Percentiles rank a stretch among this genome's conserved stretches.
phyloP scores from a whole-genome alignment of 1,140 invertebrate species.

The Hestina assimilis region DNA sequence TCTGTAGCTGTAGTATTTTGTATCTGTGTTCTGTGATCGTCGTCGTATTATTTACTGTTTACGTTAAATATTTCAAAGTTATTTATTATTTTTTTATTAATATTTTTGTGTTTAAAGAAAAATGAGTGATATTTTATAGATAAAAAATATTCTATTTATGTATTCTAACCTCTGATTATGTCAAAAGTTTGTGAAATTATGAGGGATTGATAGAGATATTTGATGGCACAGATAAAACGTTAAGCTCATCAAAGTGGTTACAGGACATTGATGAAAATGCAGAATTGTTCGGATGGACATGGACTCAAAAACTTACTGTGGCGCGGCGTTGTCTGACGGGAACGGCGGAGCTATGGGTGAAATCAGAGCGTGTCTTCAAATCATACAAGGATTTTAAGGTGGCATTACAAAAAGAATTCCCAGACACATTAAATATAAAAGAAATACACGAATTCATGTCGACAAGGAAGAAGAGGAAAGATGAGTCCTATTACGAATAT shows the following conservation, averaged over 20 bases:
- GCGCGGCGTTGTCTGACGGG: constrained; percentile 20
- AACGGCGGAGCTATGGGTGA: constrained; percentile 26
- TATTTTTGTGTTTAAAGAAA: too few relatives aligned
- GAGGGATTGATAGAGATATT: not conserved
- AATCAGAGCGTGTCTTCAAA: not conserved
- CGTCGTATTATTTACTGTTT: too few relatives aligned
- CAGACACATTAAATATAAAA: not conserved
- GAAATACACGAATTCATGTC: not conserved
- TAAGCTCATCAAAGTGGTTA: constrained; percentile 9
- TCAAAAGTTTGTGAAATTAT: too few relatives aligned
- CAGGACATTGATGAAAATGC: constrained; percentile 24
- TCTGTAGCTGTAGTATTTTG: too few relatives aligned
- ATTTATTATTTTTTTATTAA: too few relatives aligned
- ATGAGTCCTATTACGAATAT: too few relatives aligned
- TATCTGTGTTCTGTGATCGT: too few relatives aligned
- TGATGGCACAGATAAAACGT: constrained; percentile 6
- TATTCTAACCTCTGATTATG: too few relatives aligned
- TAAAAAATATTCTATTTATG: too few relatives aligned
- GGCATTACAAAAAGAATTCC: not conserved
- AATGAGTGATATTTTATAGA: too few relatives aligned
- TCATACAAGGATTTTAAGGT: not conserved
- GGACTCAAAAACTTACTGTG: constrained; percentile 14
- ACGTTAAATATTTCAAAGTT: too few relatives aligned
- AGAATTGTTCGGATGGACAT: constrained; percentile 23
- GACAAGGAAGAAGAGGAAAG: too few relatives aligned